Conservation (phyloP, 2,888 invertebrate genomes). For the Scaptomyza reducta region DNA sequence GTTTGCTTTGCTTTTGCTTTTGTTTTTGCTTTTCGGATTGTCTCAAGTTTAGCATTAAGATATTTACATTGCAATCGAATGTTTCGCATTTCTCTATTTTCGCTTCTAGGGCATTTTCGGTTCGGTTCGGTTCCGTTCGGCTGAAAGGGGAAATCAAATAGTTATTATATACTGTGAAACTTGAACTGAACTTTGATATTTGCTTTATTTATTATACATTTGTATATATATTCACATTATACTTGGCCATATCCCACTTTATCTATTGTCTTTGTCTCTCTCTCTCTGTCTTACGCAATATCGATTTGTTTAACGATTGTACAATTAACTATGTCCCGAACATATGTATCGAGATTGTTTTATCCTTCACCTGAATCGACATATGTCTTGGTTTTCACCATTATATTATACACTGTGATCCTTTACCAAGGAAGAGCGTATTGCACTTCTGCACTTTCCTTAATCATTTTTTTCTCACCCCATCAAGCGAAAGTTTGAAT, state of each 20-base stretch:
- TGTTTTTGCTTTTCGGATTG: background rate
- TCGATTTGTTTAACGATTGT: slow-evolving; percentile 25
- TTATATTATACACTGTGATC: background rate
- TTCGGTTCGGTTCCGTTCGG: background rate
- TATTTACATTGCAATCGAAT: slow-evolving; percentile 43
- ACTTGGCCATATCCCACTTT: too few species aligned
- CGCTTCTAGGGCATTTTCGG: slow-evolving; percentile 11
- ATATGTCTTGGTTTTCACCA: background rate
- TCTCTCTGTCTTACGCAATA: background rate
- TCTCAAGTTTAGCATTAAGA: slow-evolving; percentile 30
- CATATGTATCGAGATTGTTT: slow-evolving; percentile 21
- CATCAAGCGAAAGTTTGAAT: too few species aligned
- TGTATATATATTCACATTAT: too few species aligned
- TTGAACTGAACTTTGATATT: background rate
- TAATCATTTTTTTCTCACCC: background rate
- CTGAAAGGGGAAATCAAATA: background rate
- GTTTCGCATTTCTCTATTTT: slow-evolving; percentile 30
- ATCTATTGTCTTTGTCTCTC: too few species aligned
- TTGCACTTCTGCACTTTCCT: background rate
- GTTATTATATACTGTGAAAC: too few species aligned
- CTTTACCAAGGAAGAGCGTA: background rate
- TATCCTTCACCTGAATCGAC: background rate
- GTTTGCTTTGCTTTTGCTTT: background rate
- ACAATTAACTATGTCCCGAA: slow-evolving; percentile 16
- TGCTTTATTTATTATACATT: too few species aligned